Evolutionary conservation across 2,888 invertebrate species (phyloP), one percentile per base, ranked within the genome.

Genomic region (Zaprionus obscuricornis): DNA sequence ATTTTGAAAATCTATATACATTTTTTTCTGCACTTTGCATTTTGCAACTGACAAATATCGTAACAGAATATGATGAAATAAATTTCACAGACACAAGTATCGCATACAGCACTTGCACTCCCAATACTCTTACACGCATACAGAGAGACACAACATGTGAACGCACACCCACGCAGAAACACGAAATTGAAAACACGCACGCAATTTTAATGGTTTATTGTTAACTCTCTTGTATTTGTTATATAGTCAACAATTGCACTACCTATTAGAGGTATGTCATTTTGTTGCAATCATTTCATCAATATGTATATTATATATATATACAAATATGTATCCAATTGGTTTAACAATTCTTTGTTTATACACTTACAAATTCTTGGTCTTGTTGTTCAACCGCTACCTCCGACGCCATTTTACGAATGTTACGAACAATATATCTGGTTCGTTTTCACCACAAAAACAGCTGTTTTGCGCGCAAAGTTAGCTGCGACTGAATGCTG

Each of bases 371-470:
- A 62, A 66, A 74, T 74, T 73, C 69, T 57, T 59, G 74, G 62
- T 60, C 74, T 73, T 73, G 74, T 69, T 63, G 74, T 50, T 70
- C 74, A 73, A 73, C 72, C 69, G 74, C 74, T 74, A 74, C 55
- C 66, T 74, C 70, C 70, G 73, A 73, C 73, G 73, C 73, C 73
- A 73, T 73, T 73, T 73, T 73, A 70, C 70, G 70, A 70, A 70
- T 70, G 68, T 68, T 71, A 68, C 70, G 5, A 5, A 59, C 54
- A 68, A 39, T 71, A 52, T 70, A 45, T 55, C 47, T 47, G 50
- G 51, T 47, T 66, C 47, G 68, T 66, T 70, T 70, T 68, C 66
- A 68, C 68, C 68, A 68, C 66, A 47, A 36, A 43, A 68, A 50
- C 67, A 68, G 71, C 68, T 68, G 68, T 70, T 68, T 27, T 16